phyloP scores from a whole-genome alignment of 1,140 invertebrate species.

The Polyergus mexicanus region DNA sequence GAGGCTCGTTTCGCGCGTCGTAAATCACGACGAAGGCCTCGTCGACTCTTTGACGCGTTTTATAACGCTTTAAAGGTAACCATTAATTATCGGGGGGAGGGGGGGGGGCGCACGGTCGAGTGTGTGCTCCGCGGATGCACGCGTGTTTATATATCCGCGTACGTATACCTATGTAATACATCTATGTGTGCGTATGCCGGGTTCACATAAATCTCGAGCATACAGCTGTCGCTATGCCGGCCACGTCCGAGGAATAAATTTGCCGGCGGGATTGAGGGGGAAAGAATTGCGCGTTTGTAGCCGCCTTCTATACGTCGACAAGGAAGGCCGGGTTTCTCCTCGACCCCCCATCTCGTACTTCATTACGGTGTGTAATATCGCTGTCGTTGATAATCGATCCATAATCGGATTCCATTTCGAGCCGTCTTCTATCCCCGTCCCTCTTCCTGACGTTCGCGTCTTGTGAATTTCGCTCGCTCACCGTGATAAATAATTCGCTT shows the following conservation, averaged over 20 bases:
- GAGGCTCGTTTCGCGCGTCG: conserved; percentile 66
- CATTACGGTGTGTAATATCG: conserved; percentile 34
- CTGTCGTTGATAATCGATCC: conserved; percentile 36
- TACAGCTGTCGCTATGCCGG: conserved; percentile 67
- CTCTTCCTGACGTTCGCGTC: not conserved
- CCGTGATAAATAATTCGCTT: conserved; percentile 14
- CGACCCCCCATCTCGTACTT: not conserved
- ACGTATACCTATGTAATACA: not conserved
- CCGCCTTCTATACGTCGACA: conserved; percentile 27
- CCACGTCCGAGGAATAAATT: conserved; percentile 75
- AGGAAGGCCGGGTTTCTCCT: not conserved
- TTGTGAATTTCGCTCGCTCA: not conserved
- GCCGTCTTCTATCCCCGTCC: not conserved
- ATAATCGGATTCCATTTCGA: conserved; percentile 26
- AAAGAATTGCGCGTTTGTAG: conserved; percentile 61
- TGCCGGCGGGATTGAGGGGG: not conserved
- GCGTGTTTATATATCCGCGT: not conserved
- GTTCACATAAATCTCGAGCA: conserved; percentile 70
- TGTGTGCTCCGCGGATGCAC: not conserved
- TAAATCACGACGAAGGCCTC: conserved; percentile 63
- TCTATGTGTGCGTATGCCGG: not conserved
- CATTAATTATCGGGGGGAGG: conserved; percentile 75
- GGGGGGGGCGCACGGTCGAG: conserved; percentile 6
- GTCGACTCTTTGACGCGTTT: conserved; percentile 68
- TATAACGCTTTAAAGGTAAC: conserved; percentile 69